Percentiles rank a stretch among this genome's conserved stretches.
These are phyloP conservation scores for Rotaria magnacalcarata DNA, from an alignment of 2,888 invertebrate genomes.

Conservation along the genomic window DNA sequence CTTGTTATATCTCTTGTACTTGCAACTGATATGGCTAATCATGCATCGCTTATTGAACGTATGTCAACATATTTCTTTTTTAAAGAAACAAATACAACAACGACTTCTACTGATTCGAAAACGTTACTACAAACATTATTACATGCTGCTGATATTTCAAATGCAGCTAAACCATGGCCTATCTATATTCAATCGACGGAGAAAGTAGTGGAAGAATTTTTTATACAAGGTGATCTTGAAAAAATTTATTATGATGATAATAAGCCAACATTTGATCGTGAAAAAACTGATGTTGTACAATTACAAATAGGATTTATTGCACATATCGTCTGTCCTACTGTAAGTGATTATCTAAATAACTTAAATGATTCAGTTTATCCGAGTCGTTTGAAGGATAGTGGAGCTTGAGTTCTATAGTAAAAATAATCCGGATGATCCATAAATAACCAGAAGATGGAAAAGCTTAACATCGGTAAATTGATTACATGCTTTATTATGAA, in stretches of 20 bases:
- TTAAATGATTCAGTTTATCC: too few species aligned
- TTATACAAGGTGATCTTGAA: conserved; percentile 14
- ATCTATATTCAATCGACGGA: not conserved
- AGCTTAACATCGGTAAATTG: too few species aligned
- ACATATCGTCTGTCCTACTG: not conserved
- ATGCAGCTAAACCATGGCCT: not conserved
- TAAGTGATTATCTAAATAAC: not conserved
- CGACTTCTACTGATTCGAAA: not conserved
- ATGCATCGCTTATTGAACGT: conserved; percentile 12
- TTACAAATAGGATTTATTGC: conserved; percentile 7
- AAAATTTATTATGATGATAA: conserved; percentile 5
- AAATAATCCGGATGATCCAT: too few species aligned
- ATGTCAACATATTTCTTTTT: conserved; percentile 18
- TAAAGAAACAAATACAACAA: not conserved
- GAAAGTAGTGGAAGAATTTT: not conserved
- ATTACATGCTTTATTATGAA: too few species aligned
- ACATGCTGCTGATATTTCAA: conserved; percentile 13
- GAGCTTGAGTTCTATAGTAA: too few species aligned
- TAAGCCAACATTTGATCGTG: not conserved
- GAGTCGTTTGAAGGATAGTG: too few species aligned
- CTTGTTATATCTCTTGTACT: conserved; percentile 7
- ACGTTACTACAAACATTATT: not conserved
- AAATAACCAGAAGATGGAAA: too few species aligned
- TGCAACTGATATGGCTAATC: conserved; percentile 14
- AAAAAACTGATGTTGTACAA: not conserved